These are phyloP conservation scores for Charadrius vociferus DNA, from an alignment of 2,113 vertebrate genomes.

Conservation along the genomic window DNA sequence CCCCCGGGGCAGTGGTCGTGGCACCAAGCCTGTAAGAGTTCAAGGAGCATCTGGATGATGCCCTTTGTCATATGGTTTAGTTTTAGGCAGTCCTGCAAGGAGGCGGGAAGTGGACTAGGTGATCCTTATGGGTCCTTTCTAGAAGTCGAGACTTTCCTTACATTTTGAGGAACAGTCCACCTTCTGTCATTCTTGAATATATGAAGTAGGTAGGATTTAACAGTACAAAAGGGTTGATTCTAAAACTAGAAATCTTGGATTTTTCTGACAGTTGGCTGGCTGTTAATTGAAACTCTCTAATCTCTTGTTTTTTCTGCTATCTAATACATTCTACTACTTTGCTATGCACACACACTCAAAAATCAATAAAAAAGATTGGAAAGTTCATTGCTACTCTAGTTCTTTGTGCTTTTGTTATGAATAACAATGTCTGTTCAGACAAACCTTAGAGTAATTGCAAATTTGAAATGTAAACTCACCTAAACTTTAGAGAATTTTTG, in stretches of 20 bases:
- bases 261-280: neutral
- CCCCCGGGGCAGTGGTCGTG: neutral
- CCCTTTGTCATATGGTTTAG: neutral
- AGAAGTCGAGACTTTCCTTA: neutral
- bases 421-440: neutral
- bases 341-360: neutral
- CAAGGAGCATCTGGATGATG: neutral
- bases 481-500: neutral
- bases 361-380: neutral
- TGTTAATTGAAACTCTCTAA: neutral
- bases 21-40: neutral
- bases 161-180: neutral
- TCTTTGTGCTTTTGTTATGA: neutral
- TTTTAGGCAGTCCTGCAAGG: neutral
- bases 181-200: neutral
- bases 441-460: neutral
- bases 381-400: neutral
- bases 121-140: neutral
- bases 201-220: neutral
- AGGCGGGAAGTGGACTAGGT: neutral
- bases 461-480: neutral
- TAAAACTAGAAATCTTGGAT: neutral
- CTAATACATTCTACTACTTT: neutral
- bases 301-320: neutral
- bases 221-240: neutral